Percentiles rank a stretch among this genome's conserved stretches.
Conservation (phyloP, 2,797 vertebrate species). For the Cichlasoma orientale region DNA sequence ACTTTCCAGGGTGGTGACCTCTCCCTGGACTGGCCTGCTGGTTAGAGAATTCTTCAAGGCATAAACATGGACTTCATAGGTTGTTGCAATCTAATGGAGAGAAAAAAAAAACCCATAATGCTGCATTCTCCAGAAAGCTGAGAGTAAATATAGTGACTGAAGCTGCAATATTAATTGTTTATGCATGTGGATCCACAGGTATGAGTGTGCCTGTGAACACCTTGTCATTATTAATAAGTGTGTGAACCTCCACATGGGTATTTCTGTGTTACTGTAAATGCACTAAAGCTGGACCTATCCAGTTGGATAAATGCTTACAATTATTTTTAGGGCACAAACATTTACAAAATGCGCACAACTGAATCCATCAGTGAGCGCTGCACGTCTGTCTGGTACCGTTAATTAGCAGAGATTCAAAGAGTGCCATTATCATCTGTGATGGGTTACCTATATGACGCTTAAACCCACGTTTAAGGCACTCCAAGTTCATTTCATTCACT, state of each 20-base stretch:
- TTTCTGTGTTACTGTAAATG: not conserved
- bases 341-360: not conserved
- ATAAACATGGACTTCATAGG: conserved; percentile 92
- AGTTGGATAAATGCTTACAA: not conserved
- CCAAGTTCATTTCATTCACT: conserved; percentile 4
- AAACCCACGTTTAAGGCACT: not conserved
- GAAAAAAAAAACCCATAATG: not conserved
- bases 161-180: not conserved
- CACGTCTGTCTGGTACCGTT: not conserved
- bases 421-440: not conserved
- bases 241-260: not conserved
- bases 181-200: not conserved
- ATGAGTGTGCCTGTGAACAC: not conserved
- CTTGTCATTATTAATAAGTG: not conserved
- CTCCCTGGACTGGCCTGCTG: conserved; percentile 88
- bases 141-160: not conserved
- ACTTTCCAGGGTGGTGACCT: conserved; percentile 93
- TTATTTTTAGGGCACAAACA: no score
- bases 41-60: conserved; percentile 92
- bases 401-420: not conserved
- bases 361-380: no score
- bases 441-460: no score
- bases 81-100: conserved; percentile 86
- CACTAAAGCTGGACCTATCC: not conserved
- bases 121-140: not conserved